Base-by-base conservation (phyloP, 2,797 vertebrate species). In the Lacerta viridis region DNA sequence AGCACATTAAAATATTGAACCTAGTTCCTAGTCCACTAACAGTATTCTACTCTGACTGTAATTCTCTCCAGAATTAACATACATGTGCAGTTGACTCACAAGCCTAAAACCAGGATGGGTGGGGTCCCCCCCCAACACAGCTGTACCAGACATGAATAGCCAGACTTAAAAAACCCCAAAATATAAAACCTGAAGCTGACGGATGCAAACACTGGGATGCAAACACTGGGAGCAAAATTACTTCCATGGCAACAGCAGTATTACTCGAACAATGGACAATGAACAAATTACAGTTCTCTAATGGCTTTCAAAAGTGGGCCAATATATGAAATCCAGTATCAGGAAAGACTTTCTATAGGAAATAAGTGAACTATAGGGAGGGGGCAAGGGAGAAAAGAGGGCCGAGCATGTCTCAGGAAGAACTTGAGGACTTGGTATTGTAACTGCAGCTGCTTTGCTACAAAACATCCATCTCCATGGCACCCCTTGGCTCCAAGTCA, bases 401-500 rank as follows among this genome's bases (percentile, higher is more conserved):
- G 85, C 89, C 91, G 79, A 36, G 75, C 8, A 33, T 3, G 33
- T 33, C 20, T 20, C 55, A 77, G 77, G 6, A 7, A 41, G 82
- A 41, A 83, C 77, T 87, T 83, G 90, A 92, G 80, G 87, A 90
- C 82, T 90, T 89, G 66, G 0, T 89, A 89, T 80, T 68, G 87
- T 61, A 64, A 85, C 59, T 39, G 85, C n/a, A 55, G 90, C 77
- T 94, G 84, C 89, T 90, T 92, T 92, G 80, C 85, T 83, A 84
- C 80, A 88, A 85, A 72, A 90, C 90, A 86, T 84, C 84, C 0
- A 0, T 95, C 92, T 86, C 94, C 90, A 92, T 88, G 90, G 93
- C 76, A 85, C 39, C 82, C 82, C 59, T 86, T 86, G 8, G 83
- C 71, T 78, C 83, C 11, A 46, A 71, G 33, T 71, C 29, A n/a